Base-by-base conservation (phyloP, 2,797 vertebrate genomes). In the Anomalospiza imberbis region DNA sequence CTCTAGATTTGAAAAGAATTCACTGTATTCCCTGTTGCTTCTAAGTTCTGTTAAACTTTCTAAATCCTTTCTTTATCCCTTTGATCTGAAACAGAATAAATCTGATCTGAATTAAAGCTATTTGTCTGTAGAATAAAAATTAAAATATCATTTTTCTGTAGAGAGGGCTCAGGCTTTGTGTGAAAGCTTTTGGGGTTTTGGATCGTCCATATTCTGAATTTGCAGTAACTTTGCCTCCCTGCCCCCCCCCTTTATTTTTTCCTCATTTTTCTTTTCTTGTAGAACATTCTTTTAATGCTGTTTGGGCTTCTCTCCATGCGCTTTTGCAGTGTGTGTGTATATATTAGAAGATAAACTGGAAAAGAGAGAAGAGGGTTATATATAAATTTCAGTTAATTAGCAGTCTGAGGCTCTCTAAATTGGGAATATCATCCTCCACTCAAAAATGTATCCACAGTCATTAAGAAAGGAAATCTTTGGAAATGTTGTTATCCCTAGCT, bases 221-320 rank as follows among this genome's bases (percentile, higher is more conserved):
- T 74, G 3, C 6, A 28, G 5, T 61, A 70, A 51, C 5, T n/a
- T 58, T 57, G 32, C 18, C 24, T 51, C 5, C 22, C 31, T 57
- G 2, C 3, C 17, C 5, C 6, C 1, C 3, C 3, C 3, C 7
- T 12, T 12, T 31, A 10, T 28, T 34, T 47, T 19, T 25, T 6
- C 3, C 25, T 58, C 3, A 2, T 12, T 45, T 58, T 82, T 36
- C 7, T 28, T 63, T 7, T 66, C 5, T n/a, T 48, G 8, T 40
- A 29, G 12, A 61, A 60, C 9, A 6, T 50, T 38, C 15, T 16
- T 92, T 61, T 44, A 7, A 58, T 34, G 19, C 28, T 91, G 13
- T 16, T 61, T 66, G 13, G 8, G 4, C 7, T 84, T 72, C 58
- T 81, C 61, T 31, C 50, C 55, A 1, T 67, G 50, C 42, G 26